A percentile compares a stretch with the other conserved stretches of the same genome.
These are phyloP conservation scores for Xiphorhynchus erythropygius DNA, from an alignment of 2,797 vertebrate species.

Conservation along the genomic window DNA sequence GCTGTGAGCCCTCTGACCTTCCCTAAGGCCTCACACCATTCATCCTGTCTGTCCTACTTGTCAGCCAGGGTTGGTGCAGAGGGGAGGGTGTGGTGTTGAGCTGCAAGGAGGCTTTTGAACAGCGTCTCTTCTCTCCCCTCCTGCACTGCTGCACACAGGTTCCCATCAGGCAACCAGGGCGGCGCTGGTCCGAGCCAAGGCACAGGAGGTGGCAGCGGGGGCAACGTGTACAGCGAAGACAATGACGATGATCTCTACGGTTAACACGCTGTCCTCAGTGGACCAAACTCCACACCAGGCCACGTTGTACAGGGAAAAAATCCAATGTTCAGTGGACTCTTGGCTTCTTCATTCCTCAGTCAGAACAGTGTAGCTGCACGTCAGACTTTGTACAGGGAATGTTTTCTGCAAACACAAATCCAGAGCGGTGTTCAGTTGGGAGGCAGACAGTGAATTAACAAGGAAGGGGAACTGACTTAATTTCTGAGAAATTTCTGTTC, in stretches of 20 bases:
- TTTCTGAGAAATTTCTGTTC: conserved; percentile 83
- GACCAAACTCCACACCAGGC: conserved; percentile 73
- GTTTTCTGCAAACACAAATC: conserved; percentile 64
- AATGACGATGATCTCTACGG: conserved; percentile 97
- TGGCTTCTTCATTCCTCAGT: conserved; percentile 87
- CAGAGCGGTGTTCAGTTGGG: conserved; percentile 60
- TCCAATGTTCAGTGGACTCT: conserved; percentile 90
- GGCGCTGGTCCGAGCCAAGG: conserved; percentile 93
- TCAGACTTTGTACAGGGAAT: conserved; percentile 73
- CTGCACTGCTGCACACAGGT: conserved; percentile 76
- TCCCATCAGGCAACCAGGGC: conserved; percentile 90
- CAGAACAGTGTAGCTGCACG: conserved; percentile 76
- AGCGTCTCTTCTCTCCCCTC: neutral
- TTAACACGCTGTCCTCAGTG: conserved; percentile 81
- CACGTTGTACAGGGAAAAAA: conserved; percentile 86
- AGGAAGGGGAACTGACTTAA: conserved; percentile 81
- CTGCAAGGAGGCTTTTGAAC: neutral
- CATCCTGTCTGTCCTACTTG: neutral
- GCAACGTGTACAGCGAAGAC: conserved; percentile 94
- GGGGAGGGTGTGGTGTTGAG: neutral
- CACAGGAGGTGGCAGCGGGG: conserved; percentile 85
- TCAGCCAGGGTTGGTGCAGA: fast-evolving
- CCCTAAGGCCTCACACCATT: neutral
- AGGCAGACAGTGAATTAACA: conserved; percentile 67
- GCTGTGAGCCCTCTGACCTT: neutral